Base-by-base conservation (phyloP, 37 sponge, comb jelly and placozoan species). In the Halisarca cf. caerulea region DNA sequence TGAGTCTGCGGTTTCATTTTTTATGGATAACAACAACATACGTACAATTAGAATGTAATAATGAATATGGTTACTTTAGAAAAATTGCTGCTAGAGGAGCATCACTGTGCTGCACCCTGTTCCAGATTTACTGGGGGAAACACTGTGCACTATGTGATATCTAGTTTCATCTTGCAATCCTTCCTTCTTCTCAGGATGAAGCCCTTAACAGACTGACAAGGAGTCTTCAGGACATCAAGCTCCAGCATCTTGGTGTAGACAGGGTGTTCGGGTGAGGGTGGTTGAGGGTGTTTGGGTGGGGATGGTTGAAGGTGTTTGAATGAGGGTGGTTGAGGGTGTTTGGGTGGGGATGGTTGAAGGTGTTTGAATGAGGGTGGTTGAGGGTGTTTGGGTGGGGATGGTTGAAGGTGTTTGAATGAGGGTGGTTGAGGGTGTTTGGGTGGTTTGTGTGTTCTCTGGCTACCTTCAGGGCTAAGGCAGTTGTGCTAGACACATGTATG, bases 121-220 rank as follows among this genome's bases (percentile, higher is more conserved):
- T n/a, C n/a, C n/a, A n/a, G n/a, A n/a, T n/a, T n/a, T n/a, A n/a
- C n/a, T n/a, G n/a, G n/a, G n/a, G n/a, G n/a, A n/a, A n/a, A n/a
- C n/a, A n/a, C n/a, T n/a, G n/a, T n/a, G n/a, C 51, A 47, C 51
- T 47, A 14, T 47, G 11, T 11, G 11, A 47, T 11, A 47, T 47
- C 51, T 47, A 47, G 9, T 11, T 47, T 47, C 11, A 47, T 11
- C 11, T 6, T 47, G 51, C 51, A 14, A 47, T 47, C 6, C 51
- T 20, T 41, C 58, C 36, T 18, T 59, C 81, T 40, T 24, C 9
- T 32, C 75, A 96, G 91, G 99, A 98, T 82, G 89, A 89, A 43
- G 86, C 75, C 6, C 78, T 98, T 20, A 98, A 98, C 83, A 92
- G 82, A 37, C 80, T 87, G 40, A 92, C 97, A 0, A 81, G 97